Evolutionary conservation across 2,888 invertebrate species (phyloP), one percentile per base, ranked within the genome.

Genomic region (Erynnis tages): DNA sequence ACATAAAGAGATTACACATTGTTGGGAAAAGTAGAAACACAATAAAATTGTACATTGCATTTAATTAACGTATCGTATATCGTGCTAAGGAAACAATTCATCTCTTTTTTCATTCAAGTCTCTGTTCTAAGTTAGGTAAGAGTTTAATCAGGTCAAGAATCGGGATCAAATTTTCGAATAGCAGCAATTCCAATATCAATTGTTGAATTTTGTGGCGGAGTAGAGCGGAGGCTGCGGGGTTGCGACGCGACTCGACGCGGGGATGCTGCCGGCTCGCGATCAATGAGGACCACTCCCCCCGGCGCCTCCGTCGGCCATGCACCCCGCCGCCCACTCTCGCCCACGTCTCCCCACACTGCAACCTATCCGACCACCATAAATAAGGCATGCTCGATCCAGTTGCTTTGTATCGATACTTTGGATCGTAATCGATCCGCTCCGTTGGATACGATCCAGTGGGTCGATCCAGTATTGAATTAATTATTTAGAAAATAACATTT

Each of bases 231-330:
- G 71, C 64, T 73, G 75, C 71, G 76, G 72, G 73, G 71, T 60
- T 72, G 65, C 59, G 67, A 63, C 46, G 66, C 62, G 60, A 55
- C 52, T 62, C 59, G 63, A 74, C 66, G 76, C 70, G 75, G 76
- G 79, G 80, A 78, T 76, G 78, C 78, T 80, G 79, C 77, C 78
- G 74, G 68, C 63, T 61, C 63, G 73, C 87, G 88, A 89, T 89
- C 88, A 88, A 89, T 89, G 88, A 88, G 80, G 73, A 66, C 58
- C 60, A 54, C 62, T 64, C 63, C 62, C 61, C 46, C 38, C 4
- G 21, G n/a, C n/a, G n/a, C n/a, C 55, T 38, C 62, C 63, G 54
- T 57, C 63, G 54, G 57, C 60, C 59, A 63, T 61, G 54, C 64
- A 43, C 63, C 60, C 61, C 55, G 55, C 57, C 52, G 55, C 55